Evolutionary conservation across 2,113 vertebrate genomes (phyloP).

Genomic region (Boleophthalmus pectinirostris): DNA sequence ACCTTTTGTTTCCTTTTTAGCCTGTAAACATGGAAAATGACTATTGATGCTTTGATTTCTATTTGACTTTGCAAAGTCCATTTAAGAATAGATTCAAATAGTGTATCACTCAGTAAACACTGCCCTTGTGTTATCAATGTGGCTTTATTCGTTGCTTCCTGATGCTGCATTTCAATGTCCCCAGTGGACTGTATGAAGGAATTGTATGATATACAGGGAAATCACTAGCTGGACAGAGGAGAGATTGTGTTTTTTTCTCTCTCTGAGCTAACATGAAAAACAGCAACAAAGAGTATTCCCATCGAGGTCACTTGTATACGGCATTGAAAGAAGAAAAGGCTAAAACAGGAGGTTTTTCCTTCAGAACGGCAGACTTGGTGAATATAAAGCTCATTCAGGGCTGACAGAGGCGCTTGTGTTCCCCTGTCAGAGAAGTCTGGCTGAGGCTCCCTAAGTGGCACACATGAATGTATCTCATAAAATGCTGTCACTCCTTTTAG

Average conservation of each 20-base stretch:
- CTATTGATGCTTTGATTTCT: background rate
- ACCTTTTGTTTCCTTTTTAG: background rate
- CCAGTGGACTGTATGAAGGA: slow-evolving; percentile 9
- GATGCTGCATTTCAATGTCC: slow-evolving; percentile 27
- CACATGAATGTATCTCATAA: slow-evolving; percentile 40
- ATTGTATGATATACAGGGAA: background rate
- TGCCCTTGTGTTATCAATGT: background rate
- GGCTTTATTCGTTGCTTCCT: slow-evolving; percentile 5
- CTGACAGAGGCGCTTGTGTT: slow-evolving; percentile 56
- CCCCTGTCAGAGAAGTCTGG: slow-evolving; percentile 32
- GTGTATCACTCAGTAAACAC: background rate
- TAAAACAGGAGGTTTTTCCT: slow-evolving; percentile 63
- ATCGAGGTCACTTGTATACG: slow-evolving; percentile 59
- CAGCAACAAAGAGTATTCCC: slow-evolving; percentile 54
- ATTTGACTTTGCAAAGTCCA: background rate
- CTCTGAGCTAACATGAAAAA: slow-evolving; percentile 33
- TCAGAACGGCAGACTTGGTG: slow-evolving; percentile 29
- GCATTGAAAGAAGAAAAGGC: slow-evolving; percentile 40
- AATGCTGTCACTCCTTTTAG: slow-evolving; percentile 44
- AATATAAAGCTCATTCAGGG: slow-evolving; percentile 66
- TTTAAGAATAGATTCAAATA: background rate
- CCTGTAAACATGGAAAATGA: background rate
- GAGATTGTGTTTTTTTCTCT: slow-evolving; percentile 17
- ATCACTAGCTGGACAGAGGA: background rate
- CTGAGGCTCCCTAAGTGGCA: slow-evolving; percentile 49